Percentiles rank a stretch among this genome's conserved stretches.
Conservation (phyloP, 2,113 vertebrate species). For the Thymallus thymallus region DNA sequence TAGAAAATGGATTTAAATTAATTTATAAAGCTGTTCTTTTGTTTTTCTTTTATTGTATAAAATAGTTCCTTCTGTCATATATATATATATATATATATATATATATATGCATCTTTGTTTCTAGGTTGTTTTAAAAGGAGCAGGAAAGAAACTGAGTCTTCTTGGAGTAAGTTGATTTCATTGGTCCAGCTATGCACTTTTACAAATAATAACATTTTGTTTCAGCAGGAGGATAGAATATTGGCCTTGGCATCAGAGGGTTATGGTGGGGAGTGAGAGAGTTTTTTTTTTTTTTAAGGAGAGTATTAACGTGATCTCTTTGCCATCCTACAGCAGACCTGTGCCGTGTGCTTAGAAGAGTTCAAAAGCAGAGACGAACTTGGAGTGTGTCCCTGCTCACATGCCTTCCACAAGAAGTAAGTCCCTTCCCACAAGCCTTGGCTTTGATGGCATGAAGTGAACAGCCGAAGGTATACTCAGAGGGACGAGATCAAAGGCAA, state of each 20-base stretch:
- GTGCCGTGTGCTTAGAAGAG: conserved; percentile 78
- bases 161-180: conserved; percentile 71
- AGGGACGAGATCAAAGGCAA: neutral
- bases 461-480: neutral
- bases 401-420: conserved; percentile 81
- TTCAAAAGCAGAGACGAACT: conserved; percentile 76
- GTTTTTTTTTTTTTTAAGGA: neutral
- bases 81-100: neutral
- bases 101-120: conserved; percentile 5
- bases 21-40: conserved; percentile 5
- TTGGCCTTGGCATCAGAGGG: neutral
- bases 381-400: conserved; percentile 75
- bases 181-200: neutral
- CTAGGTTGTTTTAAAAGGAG: conserved; percentile 76
- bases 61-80: neutral
- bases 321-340: conserved; percentile 68
- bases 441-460: neutral
- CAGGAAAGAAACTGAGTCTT: conserved; percentile 74
- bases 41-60: neutral
- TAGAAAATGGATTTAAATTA: neutral
- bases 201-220: neutral
- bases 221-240: neutral
- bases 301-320: neutral
- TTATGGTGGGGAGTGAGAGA: too few relatives aligned
- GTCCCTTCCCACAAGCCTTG: conserved; percentile 15